Evolutionary conservation across 1,140 invertebrate species (phyloP).

Genomic region (Xylocopa sonorina): DNA sequence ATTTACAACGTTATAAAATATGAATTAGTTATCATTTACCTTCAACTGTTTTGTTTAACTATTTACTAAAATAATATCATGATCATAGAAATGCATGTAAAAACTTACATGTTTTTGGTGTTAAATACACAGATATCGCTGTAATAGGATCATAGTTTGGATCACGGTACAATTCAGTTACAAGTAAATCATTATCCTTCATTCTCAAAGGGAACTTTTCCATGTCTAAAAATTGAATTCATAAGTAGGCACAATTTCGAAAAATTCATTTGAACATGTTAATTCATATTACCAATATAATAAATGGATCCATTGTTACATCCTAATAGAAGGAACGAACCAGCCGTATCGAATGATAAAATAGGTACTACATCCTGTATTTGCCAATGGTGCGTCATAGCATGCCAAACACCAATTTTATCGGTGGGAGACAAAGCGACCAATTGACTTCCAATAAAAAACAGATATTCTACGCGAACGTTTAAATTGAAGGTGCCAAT

Average conservation of each 20-base stretch:
- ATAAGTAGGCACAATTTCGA: background rate
- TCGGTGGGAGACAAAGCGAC: conserved; percentile 96
- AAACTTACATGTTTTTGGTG: conserved; percentile 96
- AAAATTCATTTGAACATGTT: background rate
- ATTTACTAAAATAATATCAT: conserved; percentile 25
- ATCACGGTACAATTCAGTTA: conserved; percentile 98
- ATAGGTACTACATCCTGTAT: conserved; percentile 97
- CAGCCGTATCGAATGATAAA: conserved; percentile 97
- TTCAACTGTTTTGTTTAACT: conserved; percentile 24
- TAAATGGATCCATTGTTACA: conserved; percentile 98
- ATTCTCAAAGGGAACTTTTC: conserved; percentile 99
- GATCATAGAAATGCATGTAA: conserved; percentile 5
- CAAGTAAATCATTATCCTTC: conserved; percentile 99
- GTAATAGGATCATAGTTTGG: conserved; percentile 97
- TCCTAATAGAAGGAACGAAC: conserved; percentile 96
- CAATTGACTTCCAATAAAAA: conserved; percentile 98
- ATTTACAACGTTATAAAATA: conserved; percentile 26
- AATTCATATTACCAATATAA: conserved; percentile 90
- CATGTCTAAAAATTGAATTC: conserved; percentile 90
- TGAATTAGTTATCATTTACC: conserved; percentile 38
- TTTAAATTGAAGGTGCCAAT: conserved; percentile 96
- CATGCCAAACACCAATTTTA: conserved; percentile 99
- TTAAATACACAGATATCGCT: conserved; percentile 98
- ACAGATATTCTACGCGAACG: conserved; percentile 96
- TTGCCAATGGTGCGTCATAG: conserved; percentile 99